Conservation (phyloP, 1,140 invertebrate species). For the Ceratoteleas bidentatus region DNA sequence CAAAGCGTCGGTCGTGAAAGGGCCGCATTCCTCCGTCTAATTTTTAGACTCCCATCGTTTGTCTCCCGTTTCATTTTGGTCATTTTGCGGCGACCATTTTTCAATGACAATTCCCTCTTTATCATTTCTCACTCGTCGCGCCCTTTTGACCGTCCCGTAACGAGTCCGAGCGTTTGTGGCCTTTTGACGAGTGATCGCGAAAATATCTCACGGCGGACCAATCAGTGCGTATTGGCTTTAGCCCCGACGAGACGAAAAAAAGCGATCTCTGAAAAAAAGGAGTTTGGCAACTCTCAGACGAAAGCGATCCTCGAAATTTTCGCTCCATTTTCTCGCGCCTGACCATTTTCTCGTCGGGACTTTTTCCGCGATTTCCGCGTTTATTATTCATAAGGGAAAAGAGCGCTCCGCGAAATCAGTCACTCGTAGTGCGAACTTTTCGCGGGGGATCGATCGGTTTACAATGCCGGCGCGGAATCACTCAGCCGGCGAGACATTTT, state of each 20-base stretch:
- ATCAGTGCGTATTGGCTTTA: constrained; percentile 20
- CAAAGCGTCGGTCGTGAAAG: too few species aligned
- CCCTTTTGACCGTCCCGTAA: too few species aligned
- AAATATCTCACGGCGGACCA: constrained; percentile 21
- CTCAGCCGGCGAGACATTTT: constrained; percentile 17
- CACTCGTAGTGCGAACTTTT: constrained; percentile 23
- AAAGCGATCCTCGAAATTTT: constrained; percentile 31
- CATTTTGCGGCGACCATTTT: too few species aligned
- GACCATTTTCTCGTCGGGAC: background rate
- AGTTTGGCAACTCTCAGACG: constrained; percentile 14
- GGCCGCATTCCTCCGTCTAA: too few species aligned
- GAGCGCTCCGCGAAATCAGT: constrained; percentile 1
- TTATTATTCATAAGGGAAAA: constrained; percentile 20
- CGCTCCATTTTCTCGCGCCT: constrained; percentile 16
- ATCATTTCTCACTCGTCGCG: constrained; percentile 8
- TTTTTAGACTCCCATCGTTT: too few species aligned
- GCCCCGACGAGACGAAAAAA: constrained; percentile 12
- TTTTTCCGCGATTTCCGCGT: constrained; percentile 10
- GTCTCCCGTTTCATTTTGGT: too few species aligned
- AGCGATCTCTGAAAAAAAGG: background rate
- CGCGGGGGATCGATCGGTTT: constrained; percentile 23
- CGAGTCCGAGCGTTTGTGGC: too few species aligned
- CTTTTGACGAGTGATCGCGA: background rate
- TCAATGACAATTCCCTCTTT: too few species aligned
- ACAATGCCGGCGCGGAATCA: constrained; percentile 28